Conservation (phyloP, 2,113 vertebrate species). For the Oreocharis arfaki region DNA sequence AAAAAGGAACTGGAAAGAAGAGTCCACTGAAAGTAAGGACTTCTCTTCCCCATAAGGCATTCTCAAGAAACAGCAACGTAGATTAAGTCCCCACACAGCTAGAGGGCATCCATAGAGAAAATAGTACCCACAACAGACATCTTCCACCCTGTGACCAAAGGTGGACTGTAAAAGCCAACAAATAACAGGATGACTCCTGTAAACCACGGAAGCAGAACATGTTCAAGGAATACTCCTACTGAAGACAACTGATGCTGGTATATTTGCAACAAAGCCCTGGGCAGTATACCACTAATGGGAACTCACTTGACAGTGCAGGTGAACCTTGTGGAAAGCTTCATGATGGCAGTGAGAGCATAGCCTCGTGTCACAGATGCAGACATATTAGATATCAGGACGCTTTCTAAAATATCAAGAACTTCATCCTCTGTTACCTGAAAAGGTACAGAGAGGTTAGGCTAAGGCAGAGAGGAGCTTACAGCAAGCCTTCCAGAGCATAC, state of each 20-base stretch:
- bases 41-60: not conserved
- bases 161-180: not conserved
- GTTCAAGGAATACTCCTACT: not conserved
- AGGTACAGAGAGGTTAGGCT: not conserved
- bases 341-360: slow-evolving; percentile 95
- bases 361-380: slow-evolving; percentile 93
- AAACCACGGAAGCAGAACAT: not conserved
- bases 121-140: not conserved
- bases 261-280: not conserved
- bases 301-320: slow-evolving; percentile 93
- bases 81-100: not conserved
- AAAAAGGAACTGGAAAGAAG: not conserved
- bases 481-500: not conserved
- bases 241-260: not conserved
- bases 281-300: not conserved
- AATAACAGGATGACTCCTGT: not conserved
- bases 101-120: not conserved
- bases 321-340: slow-evolving; percentile 98
- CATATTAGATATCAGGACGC: slow-evolving; percentile 94
- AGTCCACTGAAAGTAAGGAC: not conserved
- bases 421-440: slow-evolving; percentile 95
- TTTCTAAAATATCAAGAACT: slow-evolving; percentile 97
- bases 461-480: not conserved
- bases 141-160: not conserved
- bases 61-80: not conserved